These are phyloP conservation scores for Graphium colonna DNA, from an alignment of 2,888 invertebrate species.

Conservation along the genomic window DNA sequence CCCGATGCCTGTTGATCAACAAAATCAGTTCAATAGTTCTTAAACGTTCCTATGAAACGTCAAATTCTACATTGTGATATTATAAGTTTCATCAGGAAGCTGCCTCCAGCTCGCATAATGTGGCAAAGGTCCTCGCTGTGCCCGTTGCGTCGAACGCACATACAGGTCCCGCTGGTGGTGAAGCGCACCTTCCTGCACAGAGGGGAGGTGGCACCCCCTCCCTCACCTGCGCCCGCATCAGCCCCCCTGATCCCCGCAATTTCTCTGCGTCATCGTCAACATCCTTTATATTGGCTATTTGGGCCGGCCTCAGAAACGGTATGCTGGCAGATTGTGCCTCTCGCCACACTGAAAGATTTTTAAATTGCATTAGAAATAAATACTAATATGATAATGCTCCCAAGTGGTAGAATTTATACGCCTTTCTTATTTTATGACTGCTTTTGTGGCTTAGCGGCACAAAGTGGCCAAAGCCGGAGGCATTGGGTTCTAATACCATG, in stretches of 20 bases:
- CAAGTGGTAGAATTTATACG: no score
- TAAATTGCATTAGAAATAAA: no score
- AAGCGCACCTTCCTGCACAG: constrained; percentile 59
- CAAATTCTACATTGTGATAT: no score
- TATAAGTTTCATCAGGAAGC: no score
- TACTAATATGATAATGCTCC: no score
- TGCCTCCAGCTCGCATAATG: constrained; percentile 78
- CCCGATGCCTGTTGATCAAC: no score
- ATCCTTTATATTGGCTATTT: constrained; percentile 47
- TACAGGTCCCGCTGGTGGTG: constrained; percentile 74
- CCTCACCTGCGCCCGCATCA: constrained; percentile 49
- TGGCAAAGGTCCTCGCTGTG: constrained; percentile 76
- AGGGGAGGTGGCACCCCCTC: constrained; percentile 69
- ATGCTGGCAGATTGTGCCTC: constrained; percentile 53
- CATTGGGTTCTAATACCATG: no score
- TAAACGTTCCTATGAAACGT: no score
- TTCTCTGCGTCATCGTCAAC: constrained; percentile 35
- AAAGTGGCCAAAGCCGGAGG: no score
- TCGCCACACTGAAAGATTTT: constrained; percentile 63
- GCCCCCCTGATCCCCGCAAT: constrained; percentile 43
- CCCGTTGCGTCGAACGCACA: constrained; percentile 81
- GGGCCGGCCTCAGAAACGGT: constrained; percentile 50
- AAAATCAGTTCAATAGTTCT: no score
- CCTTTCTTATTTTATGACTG: no score
- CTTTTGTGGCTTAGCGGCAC: no score